Evolutionary conservation across 2,888 invertebrate genomes (phyloP).

Genomic region (Conops quadrifasciatus): DNA sequence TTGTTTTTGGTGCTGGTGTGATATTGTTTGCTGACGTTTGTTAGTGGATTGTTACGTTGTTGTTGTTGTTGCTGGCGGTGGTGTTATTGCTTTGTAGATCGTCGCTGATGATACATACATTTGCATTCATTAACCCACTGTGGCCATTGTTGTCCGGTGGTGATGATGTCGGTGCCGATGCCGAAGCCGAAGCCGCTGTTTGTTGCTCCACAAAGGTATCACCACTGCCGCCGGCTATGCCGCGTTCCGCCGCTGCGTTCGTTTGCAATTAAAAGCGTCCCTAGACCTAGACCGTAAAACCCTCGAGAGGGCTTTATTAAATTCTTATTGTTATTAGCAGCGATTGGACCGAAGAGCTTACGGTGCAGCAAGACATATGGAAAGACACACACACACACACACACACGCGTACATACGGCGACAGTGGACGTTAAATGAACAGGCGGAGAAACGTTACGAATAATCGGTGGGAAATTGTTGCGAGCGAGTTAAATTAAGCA

Average conservation of each 20-base stretch:
- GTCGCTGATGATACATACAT: conserved; percentile 55
- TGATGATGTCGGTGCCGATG: conserved; percentile 9
- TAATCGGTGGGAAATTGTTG: conserved; percentile 25
- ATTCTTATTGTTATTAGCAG: conserved; percentile 57
- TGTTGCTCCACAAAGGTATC: not conserved
- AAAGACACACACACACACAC: not conserved
- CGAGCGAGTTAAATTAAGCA: conserved; percentile 22
- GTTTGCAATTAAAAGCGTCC: conserved; percentile 20
- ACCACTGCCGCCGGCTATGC: not conserved
- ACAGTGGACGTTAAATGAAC: not conserved
- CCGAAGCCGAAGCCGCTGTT: conserved; percentile 22
- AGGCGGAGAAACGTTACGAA: not conserved
- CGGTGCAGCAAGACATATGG: not conserved
- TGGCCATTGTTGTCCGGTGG: conserved; percentile 40
- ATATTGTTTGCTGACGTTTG: not conserved
- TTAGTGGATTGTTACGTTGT: conserved; percentile 39
- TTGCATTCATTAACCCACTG: conserved; percentile 66
- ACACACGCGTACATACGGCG: not conserved
- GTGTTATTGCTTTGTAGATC: conserved; percentile 52
- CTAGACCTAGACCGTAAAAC: conserved; percentile 4
- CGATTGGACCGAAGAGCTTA: conserved; percentile 45
- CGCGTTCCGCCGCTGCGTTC: conserved; percentile 15
- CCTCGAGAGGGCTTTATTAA: conserved; percentile 49
- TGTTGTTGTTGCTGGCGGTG: conserved; percentile 35
- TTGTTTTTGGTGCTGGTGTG: not conserved